These are phyloP conservation scores for Pomatostomus ruficeps DNA, from an alignment of 2,113 vertebrate species.

Conservation along the genomic window DNA sequence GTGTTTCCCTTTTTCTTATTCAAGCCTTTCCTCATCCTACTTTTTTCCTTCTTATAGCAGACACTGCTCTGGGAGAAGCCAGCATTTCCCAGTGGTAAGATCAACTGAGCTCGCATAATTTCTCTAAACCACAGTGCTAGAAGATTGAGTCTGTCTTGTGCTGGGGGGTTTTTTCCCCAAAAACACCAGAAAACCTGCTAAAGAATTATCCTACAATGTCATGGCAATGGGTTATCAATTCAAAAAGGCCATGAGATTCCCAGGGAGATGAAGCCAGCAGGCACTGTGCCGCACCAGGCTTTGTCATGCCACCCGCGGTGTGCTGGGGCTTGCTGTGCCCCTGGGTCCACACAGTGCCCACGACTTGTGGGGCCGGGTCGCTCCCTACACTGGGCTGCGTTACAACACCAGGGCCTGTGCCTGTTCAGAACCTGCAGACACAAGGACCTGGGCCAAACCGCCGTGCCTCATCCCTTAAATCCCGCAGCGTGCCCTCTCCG, in stretches of 20 bases:
- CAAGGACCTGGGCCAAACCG: not conserved
- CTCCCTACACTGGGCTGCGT: rapidly evolving
- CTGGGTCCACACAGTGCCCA: rapidly evolving
- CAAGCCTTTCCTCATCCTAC: not conserved
- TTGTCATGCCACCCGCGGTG: rapidly evolving
- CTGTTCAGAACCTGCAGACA: rapidly evolving
- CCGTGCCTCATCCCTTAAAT: not conserved
- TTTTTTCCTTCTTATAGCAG: not conserved
- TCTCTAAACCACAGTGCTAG: not conserved
- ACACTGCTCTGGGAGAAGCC: not conserved
- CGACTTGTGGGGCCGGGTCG: rapidly evolving
- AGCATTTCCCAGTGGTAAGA: not conserved
- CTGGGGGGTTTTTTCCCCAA: not conserved
- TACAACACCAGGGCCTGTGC: not conserved
- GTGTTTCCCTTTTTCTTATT: not conserved
- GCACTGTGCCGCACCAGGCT: rapidly evolving
- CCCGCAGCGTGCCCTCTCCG: rapidly evolving
- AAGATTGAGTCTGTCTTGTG: not conserved
- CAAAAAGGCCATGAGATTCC: not conserved
- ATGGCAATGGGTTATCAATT: not conserved
- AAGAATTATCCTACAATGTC: not conserved
- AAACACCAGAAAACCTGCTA: not conserved
- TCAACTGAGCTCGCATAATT: not conserved
- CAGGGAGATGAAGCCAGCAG: not conserved
- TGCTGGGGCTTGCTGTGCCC: not conserved